Percentiles rank a stretch among this genome's conserved stretches.
These are phyloP conservation scores for Euplagia quadripunctaria DNA, from an alignment of 2,888 invertebrate species.

Conservation along the genomic window DNA sequence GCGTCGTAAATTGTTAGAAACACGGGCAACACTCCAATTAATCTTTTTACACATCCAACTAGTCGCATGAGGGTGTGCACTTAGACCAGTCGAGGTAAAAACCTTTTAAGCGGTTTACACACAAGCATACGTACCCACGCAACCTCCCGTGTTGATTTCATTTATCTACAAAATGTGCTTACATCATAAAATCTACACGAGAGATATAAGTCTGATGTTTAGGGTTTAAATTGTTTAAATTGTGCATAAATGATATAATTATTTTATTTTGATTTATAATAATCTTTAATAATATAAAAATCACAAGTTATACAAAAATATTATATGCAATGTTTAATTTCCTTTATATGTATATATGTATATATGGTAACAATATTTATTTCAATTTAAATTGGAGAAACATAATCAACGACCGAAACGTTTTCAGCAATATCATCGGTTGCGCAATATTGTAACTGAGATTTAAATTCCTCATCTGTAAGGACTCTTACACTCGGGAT, in stretches of 20 bases:
- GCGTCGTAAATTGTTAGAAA: slow-evolving; percentile 84
- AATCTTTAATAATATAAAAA: not conserved
- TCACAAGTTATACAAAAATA: too few species aligned
- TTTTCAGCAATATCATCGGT: slow-evolving; percentile 46
- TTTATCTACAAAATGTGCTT: not conserved
- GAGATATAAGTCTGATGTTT: not conserved
- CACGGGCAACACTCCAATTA: slow-evolving; percentile 86
- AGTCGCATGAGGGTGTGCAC: slow-evolving; percentile 80
- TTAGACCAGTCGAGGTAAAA: slow-evolving; percentile 75
- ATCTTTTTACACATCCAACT: slow-evolving; percentile 87
- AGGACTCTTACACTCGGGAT: slow-evolving; percentile 77
- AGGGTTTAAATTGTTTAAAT: not conserved
- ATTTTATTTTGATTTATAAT: not conserved
- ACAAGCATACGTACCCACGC: slow-evolving; percentile 53
- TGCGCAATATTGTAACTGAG: slow-evolving; percentile 65
- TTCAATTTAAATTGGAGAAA: not conserved
- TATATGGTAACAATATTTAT: not conserved
- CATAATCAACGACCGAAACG: slow-evolving; percentile 27
- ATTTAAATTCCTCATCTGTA: slow-evolving; percentile 78
- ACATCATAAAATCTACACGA: not conserved
- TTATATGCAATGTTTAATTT: not conserved
- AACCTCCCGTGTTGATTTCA: slow-evolving; percentile 3
- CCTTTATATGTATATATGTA: too few species aligned
- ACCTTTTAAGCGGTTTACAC: slow-evolving; percentile 72
- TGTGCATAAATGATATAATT: not conserved